Conservation (phyloP, 1,140 invertebrate genomes). For the Drosophila eugracilis region DNA sequence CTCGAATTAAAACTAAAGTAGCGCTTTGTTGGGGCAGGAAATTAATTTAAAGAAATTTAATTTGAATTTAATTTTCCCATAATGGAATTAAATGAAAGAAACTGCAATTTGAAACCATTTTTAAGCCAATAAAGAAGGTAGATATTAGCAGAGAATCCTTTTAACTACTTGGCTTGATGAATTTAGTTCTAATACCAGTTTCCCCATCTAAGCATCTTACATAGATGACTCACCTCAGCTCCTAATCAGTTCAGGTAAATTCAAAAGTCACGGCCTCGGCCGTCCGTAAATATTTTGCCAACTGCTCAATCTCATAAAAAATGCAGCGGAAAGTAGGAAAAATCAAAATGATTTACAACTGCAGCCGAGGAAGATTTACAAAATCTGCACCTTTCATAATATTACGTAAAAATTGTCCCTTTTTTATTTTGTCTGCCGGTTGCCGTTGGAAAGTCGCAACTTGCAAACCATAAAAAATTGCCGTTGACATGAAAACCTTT, state of each 20-base stretch:
- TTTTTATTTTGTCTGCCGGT: slow-evolving; percentile 24
- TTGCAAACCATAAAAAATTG: slow-evolving; percentile 79
- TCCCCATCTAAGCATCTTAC: too few relatives aligned
- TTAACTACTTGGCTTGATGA: too few relatives aligned
- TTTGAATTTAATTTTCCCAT: slow-evolving; percentile 4
- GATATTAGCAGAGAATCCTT: too few relatives aligned
- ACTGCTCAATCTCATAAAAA: slow-evolving; percentile 50
- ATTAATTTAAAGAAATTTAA: slow-evolving; percentile 14
- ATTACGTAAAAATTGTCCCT: slow-evolving; percentile 76
- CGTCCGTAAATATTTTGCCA: slow-evolving; percentile 50
- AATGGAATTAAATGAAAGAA: not conserved
- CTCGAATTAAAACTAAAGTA: slow-evolving; percentile 26
- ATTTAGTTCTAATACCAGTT: too few relatives aligned
- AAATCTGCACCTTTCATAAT: slow-evolving; percentile 77
- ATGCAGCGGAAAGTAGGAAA: slow-evolving; percentile 25
- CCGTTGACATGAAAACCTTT: slow-evolving; percentile 64
- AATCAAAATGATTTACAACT: slow-evolving; percentile 66
- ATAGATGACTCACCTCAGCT: slow-evolving; percentile 22
- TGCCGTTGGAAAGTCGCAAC: slow-evolving; percentile 51
- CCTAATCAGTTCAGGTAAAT: slow-evolving; percentile 25
- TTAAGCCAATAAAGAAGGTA: not conserved
- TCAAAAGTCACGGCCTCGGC: slow-evolving; percentile 18
- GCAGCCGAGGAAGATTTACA: slow-evolving; percentile 31
- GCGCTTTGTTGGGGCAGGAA: not conserved
- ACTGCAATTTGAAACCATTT: not conserved